Base-by-base conservation (phyloP, 2,888 invertebrate genomes). In the Xanthia icteritia region DNA sequence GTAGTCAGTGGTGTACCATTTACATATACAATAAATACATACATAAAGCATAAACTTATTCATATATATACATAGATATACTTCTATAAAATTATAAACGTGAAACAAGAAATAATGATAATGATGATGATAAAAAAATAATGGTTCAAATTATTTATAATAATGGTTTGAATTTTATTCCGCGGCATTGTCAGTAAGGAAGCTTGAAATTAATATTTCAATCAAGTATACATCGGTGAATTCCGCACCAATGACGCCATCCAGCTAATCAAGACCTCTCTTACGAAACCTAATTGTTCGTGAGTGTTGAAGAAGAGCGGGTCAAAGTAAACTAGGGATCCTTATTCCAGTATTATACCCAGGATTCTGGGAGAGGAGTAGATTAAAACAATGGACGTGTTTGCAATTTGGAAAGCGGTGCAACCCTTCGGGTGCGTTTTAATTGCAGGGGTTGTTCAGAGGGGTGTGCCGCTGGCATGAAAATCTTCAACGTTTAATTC, bases 381-480 rank as follows among this genome's bases (percentile, higher is more conserved):
- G 94, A 96, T 96, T 96, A 95, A 95, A 95, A 96, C 96, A 95
- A 96, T 95, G 95, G 92, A 96, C 95, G 96, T 96, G 96, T 94
- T 94, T 95, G 95, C 94, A 96, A 96, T 96, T 94, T 92, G 87
- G 92, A 94, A 93, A 93, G 92, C 93, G 93, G 90, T 96, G 96
- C 96, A 96, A 95, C 96, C 96, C 95, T 96, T 95, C 91, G 94
- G 94, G 94, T 95, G 95, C 95, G 94, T 94, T 95, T 95, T 95
- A 96, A 96, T 96, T 96, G 95, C 95, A 94, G 90, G 95, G 95
- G 94, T 93, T 91, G 92, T 85, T 85, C 80, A 81, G 79, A 64
- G 76, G 91, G 92, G 91, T 89, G 86, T 79, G 89, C 87, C 87
- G 88, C 84, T 88, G 83, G 89, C 89, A 88, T 86, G 92, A 91